Evolutionary conservation across 1,140 invertebrate genomes (phyloP), one percentile per base, ranked within the genome.

Genomic region (Halyomorpha halys): DNA sequence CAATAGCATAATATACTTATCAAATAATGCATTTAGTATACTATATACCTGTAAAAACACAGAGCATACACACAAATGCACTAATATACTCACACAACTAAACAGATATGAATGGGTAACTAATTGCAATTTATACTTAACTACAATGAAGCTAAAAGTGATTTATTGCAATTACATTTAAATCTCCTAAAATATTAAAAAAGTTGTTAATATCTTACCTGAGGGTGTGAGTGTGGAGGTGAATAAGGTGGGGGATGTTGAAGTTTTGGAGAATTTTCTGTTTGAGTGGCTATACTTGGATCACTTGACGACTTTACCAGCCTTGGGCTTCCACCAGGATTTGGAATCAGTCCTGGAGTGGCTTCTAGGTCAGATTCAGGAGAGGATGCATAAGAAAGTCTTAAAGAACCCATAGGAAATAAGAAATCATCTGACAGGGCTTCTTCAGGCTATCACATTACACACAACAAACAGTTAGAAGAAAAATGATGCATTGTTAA

Each of bases 351-450:
- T 70, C 83, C 85, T 66, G 86, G 86, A 73, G 86, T 87, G 70
- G 90, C 80, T 78, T 95, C 92, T 73, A 91, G 81, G 77, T 97
- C 94, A 74, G 89, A 94, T 79, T 97, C 94, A 68, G 92, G 92
- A 72, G 91, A 94, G 71, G 91, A 94, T 67, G 92, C 93, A 79
- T 95, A 97, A 72, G 93, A 96, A 68, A 96, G 80, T 72, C 94
- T 86, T 64, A 80, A 76, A 76, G 90, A 91, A 68, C 91, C 91
- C 91, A 97, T 95, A 71, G 94, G 94, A 81, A 98, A 97, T 72
- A 98, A 85, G 84, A 97, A 94, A 82, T 98, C 94, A 81, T 91
- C 88, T 71, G 88, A 89, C 76, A 90, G 80, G 76, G 87, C 86
- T 79, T 90, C 88, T 77, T 89, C 84, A 72, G 85, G 85, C 85